Percentiles rank a stretch among this genome's conserved stretches.
Conservation (phyloP, 2,113 vertebrate genomes). For the Ancistrus triradiatus region DNA sequence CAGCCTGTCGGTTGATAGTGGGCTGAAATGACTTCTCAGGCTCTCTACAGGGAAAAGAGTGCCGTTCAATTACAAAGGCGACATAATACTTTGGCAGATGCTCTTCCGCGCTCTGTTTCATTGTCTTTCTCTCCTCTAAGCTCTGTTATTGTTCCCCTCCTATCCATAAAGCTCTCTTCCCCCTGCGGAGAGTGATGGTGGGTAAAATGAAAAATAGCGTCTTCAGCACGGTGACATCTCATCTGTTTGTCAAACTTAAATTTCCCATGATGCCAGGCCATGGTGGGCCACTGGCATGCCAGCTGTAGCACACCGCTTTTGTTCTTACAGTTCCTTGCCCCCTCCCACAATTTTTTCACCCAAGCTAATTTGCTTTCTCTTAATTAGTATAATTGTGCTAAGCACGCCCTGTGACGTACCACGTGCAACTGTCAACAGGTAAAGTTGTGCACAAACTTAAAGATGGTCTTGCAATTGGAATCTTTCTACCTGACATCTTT, state of each 20-base stretch:
- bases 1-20: constrained; percentile 25
- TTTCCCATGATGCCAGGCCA: constrained; percentile 66
- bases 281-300: constrained; percentile 56
- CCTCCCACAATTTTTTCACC: constrained; percentile 20
- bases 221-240: constrained; percentile 69
- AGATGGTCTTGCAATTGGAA: constrained; percentile 42
- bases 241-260: constrained; percentile 75
- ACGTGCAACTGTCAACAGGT: background rate
- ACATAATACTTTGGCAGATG: constrained; percentile 42
- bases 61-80: constrained; percentile 47
- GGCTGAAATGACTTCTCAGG: constrained; percentile 45
- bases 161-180: constrained; percentile 55
- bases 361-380: constrained; percentile 39
- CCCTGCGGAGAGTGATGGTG: constrained; percentile 61
- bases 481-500: constrained; percentile 51
- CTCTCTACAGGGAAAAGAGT: constrained; percentile 38
- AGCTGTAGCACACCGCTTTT: constrained; percentile 13
- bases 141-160: constrained; percentile 29
- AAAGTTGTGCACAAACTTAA: constrained; percentile 1
- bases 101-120: constrained; percentile 36
- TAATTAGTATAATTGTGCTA: constrained; percentile 48
- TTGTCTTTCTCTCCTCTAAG: constrained; percentile 24
- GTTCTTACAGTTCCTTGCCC: no score
- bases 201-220: constrained; percentile 72
- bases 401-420: no score